A percentile compares a stretch with the other conserved stretches of the same genome.
These are phyloP conservation scores for Aporrectodea caliginosa DNA, from an alignment of 1,140 invertebrate species.

Conservation along the genomic window DNA sequence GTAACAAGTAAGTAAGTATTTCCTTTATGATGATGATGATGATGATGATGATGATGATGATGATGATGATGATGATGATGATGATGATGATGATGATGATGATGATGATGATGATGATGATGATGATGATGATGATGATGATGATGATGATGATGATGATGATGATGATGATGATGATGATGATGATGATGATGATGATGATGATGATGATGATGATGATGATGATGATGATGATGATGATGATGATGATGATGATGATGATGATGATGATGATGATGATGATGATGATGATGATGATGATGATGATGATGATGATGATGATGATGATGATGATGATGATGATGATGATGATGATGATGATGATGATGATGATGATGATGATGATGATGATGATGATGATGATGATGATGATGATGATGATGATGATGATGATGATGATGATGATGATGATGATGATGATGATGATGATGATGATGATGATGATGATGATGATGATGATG, in stretches of 20 bases:
- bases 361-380: neutral
- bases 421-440: neutral
- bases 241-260: conserved; percentile 12
- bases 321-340: conserved; percentile 18
- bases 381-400: neutral
- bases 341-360: neutral
- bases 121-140: neutral
- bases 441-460: conserved; percentile 3
- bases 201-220: neutral
- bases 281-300: conserved; percentile 17
- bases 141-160: neutral
- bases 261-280: conserved; percentile 14
- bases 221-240: conserved; percentile 3
- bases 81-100: neutral
- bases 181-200: neutral
- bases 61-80: neutral
- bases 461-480: conserved; percentile 5
- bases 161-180: neutral
- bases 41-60: neutral
- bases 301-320: conserved; percentile 19
- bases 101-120: neutral
- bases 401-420: neutral
- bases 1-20: neutral
- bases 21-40: neutral
- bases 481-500: conserved; percentile 5